Conservation (phyloP, 2,888 invertebrate species). For the Strigamia transsilvanica region DNA sequence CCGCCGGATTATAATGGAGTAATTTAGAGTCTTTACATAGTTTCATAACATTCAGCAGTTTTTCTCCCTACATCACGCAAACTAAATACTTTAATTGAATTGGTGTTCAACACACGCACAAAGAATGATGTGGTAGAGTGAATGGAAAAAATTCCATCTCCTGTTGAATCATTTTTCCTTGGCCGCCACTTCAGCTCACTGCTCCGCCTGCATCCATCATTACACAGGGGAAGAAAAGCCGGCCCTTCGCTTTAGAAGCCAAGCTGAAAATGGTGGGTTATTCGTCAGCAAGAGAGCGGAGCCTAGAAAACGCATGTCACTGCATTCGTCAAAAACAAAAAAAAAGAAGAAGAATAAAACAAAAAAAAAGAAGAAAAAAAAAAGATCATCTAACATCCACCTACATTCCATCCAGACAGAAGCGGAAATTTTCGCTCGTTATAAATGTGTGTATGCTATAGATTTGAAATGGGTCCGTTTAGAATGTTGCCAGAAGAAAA, state of each 20-base stretch:
- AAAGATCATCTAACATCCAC: slow-evolving; percentile 20
- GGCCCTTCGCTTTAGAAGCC: slow-evolving; percentile 37
- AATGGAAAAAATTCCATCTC: slow-evolving; percentile 43
- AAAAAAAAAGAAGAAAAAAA: not conserved
- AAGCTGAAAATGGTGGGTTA: slow-evolving; percentile 39
- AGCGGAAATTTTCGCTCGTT: slow-evolving; percentile 34
- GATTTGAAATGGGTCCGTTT: slow-evolving; percentile 26
- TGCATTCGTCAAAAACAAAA: slow-evolving; percentile 18
- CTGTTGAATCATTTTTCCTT: slow-evolving; percentile 40
- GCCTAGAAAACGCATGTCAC: slow-evolving; percentile 38
- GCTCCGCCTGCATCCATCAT: slow-evolving; percentile 34
- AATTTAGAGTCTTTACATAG: slow-evolving; percentile 26
- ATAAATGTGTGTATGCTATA: slow-evolving; percentile 33
- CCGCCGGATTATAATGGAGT: not conserved
- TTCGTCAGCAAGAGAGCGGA: slow-evolving; percentile 38
- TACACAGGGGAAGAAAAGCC: slow-evolving; percentile 40
- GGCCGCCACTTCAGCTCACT: slow-evolving; percentile 40
- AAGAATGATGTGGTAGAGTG: slow-evolving; percentile 42
- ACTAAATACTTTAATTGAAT: slow-evolving; percentile 41
- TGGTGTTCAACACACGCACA: slow-evolving; percentile 41
- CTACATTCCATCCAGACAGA: slow-evolving; percentile 21
- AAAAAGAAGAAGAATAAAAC: not conserved
- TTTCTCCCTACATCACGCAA: not conserved
- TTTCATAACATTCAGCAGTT: slow-evolving; percentile 21
- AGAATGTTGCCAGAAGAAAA: not conserved